Conservation (phyloP, 2,113 vertebrate genomes). For the Calidris pugnax region DNA sequence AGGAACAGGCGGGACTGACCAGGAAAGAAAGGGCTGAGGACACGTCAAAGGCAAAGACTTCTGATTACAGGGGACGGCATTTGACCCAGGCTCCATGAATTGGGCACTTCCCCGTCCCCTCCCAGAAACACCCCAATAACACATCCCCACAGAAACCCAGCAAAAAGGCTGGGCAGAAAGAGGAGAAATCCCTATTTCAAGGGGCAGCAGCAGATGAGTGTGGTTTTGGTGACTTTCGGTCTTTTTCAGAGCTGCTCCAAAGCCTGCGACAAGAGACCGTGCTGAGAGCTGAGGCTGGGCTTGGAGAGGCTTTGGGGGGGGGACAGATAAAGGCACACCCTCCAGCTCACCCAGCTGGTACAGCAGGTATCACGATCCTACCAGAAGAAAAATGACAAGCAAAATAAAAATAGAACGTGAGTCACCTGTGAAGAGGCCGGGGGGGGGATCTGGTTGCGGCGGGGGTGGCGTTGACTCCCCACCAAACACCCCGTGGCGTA, state of each 20-base stretch:
- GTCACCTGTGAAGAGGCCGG: not conserved
- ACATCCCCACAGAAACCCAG: not conserved
- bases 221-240: not conserved
- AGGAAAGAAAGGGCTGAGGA: not conserved
- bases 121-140: not conserved
- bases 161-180: not conserved
- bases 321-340: not conserved
- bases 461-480: not conserved
- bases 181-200: not conserved
- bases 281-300: not conserved
- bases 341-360: not conserved
- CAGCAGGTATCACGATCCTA: not conserved
- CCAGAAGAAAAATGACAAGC: not conserved
- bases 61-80: not conserved
- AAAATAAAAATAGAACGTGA: not conserved
- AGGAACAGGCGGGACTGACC: not conserved
- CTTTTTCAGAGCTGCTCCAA: not conserved
- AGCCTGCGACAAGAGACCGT: not conserved
- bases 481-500: not conserved
- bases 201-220: not conserved
- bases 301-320: too few relatives aligned
- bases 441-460: accelerated
- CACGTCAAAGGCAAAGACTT: not conserved
- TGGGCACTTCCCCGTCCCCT: not conserved
- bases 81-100: not conserved